Evolutionary conservation across 2,113 vertebrate genomes (phyloP).

Genomic region (Lepidothrix coronata): DNA sequence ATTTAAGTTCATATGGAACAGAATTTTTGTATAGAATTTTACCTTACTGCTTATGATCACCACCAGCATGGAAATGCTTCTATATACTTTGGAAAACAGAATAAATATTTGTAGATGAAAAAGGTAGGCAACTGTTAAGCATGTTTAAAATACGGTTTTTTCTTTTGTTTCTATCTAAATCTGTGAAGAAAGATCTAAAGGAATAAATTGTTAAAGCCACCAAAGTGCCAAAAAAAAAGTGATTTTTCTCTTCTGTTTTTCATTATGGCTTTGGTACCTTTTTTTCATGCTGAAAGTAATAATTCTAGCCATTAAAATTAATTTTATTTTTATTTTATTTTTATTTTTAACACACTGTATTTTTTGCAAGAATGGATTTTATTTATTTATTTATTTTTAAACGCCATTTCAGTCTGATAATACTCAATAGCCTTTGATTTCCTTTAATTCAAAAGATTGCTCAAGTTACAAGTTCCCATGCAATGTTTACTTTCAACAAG

Average conservation of each 20-base stretch:
- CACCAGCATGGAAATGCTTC: not conserved
- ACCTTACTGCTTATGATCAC: not conserved
- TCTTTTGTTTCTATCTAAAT: not conserved
- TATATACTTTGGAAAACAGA: not conserved
- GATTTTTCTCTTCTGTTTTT: rapidly evolving
- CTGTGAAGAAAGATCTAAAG: not conserved
- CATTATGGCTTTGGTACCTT: not conserved
- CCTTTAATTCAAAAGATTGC: not conserved
- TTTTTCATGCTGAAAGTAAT: not conserved
- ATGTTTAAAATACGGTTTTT: not conserved
- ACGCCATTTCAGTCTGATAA: not conserved
- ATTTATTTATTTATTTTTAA: not conserved
- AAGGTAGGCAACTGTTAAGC: not conserved
- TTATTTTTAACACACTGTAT: not conserved
- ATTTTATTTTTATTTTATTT: not conserved
- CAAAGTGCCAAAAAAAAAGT: rapidly evolving
- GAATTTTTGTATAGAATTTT: not conserved
- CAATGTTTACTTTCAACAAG: not conserved
- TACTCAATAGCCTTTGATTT: not conserved
- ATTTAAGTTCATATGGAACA: not conserved
- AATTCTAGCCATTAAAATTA: not conserved
- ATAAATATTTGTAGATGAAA: not conserved
- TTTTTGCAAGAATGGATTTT: not conserved
- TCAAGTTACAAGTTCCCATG: not conserved
- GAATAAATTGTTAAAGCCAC: not conserved